phyloP scores from a whole-genome alignment of 2,888 invertebrate species.

The Cordilura impudica region DNA sequence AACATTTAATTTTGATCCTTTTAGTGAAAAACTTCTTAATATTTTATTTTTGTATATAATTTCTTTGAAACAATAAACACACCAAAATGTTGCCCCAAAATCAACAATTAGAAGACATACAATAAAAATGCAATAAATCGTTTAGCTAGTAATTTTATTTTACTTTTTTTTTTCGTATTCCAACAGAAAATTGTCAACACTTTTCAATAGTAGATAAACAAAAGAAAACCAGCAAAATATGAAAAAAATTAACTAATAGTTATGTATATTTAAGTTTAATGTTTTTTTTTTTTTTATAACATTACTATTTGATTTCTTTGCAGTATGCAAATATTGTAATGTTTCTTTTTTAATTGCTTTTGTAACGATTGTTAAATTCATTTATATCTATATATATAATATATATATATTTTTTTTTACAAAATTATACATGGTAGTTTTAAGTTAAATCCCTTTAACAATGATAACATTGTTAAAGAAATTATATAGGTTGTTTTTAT shows the following conservation, averaged over 20 bases:
- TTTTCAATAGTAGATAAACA: too few relatives aligned
- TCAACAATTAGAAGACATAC: not conserved
- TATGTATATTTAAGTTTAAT: not conserved
- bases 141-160: conserved; percentile 27
- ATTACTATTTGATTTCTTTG: not conserved
- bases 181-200: too few relatives aligned
- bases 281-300: not conserved
- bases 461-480: not conserved
- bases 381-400: not conserved
- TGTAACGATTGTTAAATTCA: not conserved
- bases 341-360: not conserved
- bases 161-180: not conserved
- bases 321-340: conserved; percentile 23
- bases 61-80: conserved; percentile 10
- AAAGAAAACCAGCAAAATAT: not conserved
- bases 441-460: not conserved
- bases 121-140: conserved; percentile 18
- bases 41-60: not conserved
- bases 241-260: not conserved
- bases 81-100: conserved; percentile 23
- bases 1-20: conserved; percentile 8
- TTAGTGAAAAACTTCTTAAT: conserved; percentile 15
- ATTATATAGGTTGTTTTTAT: not conserved
- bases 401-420: not conserved
- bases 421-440: not conserved